Evolutionary conservation across 2,797 vertebrate species (phyloP).

Genomic region (Salmo trutta): DNA sequence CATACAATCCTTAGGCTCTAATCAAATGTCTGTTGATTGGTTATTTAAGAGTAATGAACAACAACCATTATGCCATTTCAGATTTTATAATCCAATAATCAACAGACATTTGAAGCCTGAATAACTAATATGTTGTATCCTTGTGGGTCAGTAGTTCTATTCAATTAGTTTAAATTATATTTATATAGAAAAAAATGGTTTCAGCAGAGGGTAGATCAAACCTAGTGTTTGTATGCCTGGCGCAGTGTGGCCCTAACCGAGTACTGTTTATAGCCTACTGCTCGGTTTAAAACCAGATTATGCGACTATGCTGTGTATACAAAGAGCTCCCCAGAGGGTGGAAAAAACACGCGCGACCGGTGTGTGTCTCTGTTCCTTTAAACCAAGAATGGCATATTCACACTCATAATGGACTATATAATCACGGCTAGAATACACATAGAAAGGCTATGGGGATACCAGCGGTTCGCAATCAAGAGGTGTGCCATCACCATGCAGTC

Average conservation of each 20-base stretch:
- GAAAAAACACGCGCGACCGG: background rate
- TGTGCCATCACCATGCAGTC: background rate
- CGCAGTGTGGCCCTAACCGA: background rate
- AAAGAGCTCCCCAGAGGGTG: background rate
- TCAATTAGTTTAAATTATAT: background rate
- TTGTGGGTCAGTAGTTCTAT: background rate
- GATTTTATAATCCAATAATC: background rate
- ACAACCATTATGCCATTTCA: background rate
- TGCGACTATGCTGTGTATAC: background rate
- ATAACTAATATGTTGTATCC: background rate
- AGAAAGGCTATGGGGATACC: background rate
- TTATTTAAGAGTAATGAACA: too few relatives aligned
- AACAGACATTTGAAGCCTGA: background rate
- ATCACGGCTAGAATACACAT: constrained; percentile 38
- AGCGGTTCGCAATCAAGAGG: constrained; percentile 12
- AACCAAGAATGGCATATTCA: constrained; percentile 43
- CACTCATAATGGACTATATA: constrained; percentile 14
- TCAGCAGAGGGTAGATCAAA: background rate
- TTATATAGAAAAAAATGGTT: background rate
- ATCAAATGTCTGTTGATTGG: too few relatives aligned
- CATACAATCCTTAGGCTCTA: background rate
- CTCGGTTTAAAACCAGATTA: constrained; percentile 28
- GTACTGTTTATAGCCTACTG: background rate
- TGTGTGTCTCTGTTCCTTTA: background rate
- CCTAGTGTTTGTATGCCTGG: background rate